These are phyloP conservation scores for Pelodiscus sinensis DNA, from an alignment of 2,113 vertebrate genomes.

Conservation along the genomic window DNA sequence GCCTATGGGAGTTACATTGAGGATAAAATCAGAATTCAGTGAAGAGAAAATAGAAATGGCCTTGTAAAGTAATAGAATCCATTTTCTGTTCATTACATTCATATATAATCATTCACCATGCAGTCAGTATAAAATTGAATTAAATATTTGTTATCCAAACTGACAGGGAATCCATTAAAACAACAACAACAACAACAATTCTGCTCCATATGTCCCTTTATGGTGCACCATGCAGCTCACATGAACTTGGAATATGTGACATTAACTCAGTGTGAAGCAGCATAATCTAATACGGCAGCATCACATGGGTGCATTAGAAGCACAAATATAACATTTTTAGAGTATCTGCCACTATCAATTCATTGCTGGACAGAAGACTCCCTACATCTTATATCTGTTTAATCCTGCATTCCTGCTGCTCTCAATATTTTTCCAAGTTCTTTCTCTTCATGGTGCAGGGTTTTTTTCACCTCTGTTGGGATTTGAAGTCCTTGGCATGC, in stretches of 20 bases:
- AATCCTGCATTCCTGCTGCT: background rate
- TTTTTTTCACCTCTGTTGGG: background rate
- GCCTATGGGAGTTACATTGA: background rate
- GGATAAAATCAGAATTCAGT: background rate
- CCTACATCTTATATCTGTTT: background rate
- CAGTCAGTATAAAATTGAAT: conserved; percentile 3
- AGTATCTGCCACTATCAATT: background rate
- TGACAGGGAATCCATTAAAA: conserved; percentile 20
- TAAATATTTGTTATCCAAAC: conserved; percentile 13
- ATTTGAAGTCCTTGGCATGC: conserved; percentile 14
- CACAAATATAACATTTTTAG: background rate
- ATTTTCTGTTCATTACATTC: conserved; percentile 6
- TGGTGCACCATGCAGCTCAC: background rate
- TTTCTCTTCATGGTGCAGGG: background rate
- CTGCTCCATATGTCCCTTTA: background rate
- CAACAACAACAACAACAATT: background rate
- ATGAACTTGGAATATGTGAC: background rate
- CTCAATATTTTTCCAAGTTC: background rate
- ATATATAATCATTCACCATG: background rate
- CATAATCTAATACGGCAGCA: background rate
- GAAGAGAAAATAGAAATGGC: background rate
- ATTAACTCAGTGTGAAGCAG: background rate
- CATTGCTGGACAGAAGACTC: conserved; percentile 9
- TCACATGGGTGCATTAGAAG: background rate
- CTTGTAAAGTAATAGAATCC: background rate